phyloP scores from a whole-genome alignment of 1,140 invertebrate genomes.

The Dufourea novaeangliae region DNA sequence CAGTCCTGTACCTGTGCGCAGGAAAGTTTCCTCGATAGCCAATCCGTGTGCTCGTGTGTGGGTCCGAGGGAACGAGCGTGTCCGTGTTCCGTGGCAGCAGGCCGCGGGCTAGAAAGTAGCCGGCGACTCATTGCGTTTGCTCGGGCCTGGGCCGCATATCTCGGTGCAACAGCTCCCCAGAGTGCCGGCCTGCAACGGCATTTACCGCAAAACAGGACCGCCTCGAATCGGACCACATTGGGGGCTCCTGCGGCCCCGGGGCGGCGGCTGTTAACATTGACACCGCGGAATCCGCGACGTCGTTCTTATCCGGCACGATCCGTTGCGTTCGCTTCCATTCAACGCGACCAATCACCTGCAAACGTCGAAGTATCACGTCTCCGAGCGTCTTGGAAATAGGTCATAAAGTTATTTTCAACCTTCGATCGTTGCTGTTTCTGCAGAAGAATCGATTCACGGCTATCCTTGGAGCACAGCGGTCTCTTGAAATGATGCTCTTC shows the following conservation, averaged over 20 bases:
- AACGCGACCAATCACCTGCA: not conserved
- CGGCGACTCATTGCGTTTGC: conserved; percentile 60
- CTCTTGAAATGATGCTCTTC: too few species aligned
- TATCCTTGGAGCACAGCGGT: not conserved
- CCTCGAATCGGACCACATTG: conserved; percentile 38
- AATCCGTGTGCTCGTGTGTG: not conserved
- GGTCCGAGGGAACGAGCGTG: conserved; percentile 23
- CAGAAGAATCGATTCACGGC: not conserved
- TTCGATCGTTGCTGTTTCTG: not conserved
- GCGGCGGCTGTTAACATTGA: conserved; percentile 28
- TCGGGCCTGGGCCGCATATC: conserved; percentile 34
- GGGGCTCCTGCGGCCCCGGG: conserved; percentile 1
- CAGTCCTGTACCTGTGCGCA: not conserved
- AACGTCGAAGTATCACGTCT: not conserved
- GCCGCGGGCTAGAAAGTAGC: conserved; percentile 69
- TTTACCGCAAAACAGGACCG: conserved; percentile 53
- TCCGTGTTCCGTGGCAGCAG: conserved; percentile 21
- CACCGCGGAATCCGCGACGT: conserved; percentile 24
- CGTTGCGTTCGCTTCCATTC: not conserved
- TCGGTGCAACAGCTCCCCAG: conserved; percentile 23
- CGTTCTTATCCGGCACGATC: not conserved
- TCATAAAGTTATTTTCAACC: conserved; percentile 1
- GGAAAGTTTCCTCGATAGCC: not conserved
- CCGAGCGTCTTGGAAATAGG: not conserved
- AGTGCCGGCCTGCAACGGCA: conserved; percentile 54